These are phyloP conservation scores for Ranitomeya variabilis DNA, from an alignment of 2,113 vertebrate genomes.

Conservation along the genomic window DNA sequence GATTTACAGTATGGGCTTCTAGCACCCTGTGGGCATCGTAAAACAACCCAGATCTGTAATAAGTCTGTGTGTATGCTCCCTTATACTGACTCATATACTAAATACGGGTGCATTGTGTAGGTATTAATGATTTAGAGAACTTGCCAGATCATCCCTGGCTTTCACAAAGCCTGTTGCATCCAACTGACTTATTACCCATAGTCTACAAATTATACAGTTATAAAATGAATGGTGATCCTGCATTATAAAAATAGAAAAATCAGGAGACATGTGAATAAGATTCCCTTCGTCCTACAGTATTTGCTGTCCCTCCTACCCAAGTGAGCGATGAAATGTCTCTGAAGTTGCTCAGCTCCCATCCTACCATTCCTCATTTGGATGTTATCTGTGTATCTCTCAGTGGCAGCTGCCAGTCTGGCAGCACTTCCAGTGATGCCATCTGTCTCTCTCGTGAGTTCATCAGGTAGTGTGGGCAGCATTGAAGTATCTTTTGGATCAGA, in stretches of 20 bases:
- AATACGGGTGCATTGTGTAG: neutral
- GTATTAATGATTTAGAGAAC: neutral
- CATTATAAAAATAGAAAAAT: conserved; percentile 48
- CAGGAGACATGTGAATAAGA: conserved; percentile 6
- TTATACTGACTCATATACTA: too few species aligned
- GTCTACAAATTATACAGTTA: neutral
- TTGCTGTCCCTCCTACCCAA: conserved; percentile 46
- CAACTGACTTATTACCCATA: neutral
- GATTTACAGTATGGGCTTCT: too few species aligned
- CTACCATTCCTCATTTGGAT: conserved; percentile 44
- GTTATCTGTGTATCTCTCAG: conserved; percentile 43
- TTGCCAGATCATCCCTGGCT: neutral
- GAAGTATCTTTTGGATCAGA: conserved; percentile 53
- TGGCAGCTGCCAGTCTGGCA: conserved; percentile 56
- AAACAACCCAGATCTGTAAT: too few species aligned
- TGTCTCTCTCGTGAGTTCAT: conserved; percentile 53
- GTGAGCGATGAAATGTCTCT: conserved; percentile 31
- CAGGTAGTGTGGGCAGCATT: conserved; percentile 56
- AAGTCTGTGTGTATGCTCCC: too few species aligned
- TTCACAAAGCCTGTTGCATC: neutral
- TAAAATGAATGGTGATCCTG: neutral
- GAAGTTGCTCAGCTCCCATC: conserved; percentile 44
- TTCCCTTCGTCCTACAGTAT: conserved; percentile 29
- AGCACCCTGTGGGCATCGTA: too few species aligned
- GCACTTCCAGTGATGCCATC: conserved; percentile 45